Evolutionary conservation across 2,797 vertebrate genomes (phyloP).

Genomic region (Chelon auratus): DNA sequence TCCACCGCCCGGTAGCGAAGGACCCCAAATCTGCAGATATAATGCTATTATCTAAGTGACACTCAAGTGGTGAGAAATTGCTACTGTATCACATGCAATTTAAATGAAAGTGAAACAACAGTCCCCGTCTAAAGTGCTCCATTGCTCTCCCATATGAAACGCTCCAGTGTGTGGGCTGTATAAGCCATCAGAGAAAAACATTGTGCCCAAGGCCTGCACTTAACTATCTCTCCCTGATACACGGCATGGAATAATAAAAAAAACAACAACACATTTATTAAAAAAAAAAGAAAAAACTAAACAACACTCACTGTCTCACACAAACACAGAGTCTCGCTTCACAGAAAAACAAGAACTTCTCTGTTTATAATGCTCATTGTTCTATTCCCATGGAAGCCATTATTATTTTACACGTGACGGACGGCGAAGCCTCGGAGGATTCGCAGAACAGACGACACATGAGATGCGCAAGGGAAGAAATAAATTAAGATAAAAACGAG

Average conservation of each 20-base stretch:
- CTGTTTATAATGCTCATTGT: constrained; percentile 12
- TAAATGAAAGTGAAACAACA: constrained; percentile 70
- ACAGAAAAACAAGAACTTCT: constrained; percentile 1
- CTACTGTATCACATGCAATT: constrained; percentile 60
- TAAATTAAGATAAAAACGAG: no score
- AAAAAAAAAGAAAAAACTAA: background rate
- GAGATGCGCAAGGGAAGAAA: no score
- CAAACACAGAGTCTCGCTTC: constrained; percentile 1
- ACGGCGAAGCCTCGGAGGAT: background rate
- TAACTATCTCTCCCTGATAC: constrained; percentile 44
- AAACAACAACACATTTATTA: background rate
- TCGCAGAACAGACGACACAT: background rate
- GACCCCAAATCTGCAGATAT: constrained; percentile 53
- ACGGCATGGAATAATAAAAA: constrained; percentile 15
- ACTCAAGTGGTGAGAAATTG: constrained; percentile 66
- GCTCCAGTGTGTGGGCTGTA: constrained; percentile 60
- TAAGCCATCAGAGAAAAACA: constrained; percentile 61
- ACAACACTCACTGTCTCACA: background rate
- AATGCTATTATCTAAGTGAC: constrained; percentile 67
- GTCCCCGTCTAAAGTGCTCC: constrained; percentile 49
- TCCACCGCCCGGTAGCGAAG: constrained; percentile 19
- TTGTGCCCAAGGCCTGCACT: constrained; percentile 61
- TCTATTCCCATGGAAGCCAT: constrained; percentile 6
- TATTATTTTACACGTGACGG: constrained; percentile 4
- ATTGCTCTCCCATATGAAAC: constrained; percentile 51